These are phyloP conservation scores for Pampusana beccarii DNA, from an alignment of 2,113 vertebrate genomes.

Conservation along the genomic window DNA sequence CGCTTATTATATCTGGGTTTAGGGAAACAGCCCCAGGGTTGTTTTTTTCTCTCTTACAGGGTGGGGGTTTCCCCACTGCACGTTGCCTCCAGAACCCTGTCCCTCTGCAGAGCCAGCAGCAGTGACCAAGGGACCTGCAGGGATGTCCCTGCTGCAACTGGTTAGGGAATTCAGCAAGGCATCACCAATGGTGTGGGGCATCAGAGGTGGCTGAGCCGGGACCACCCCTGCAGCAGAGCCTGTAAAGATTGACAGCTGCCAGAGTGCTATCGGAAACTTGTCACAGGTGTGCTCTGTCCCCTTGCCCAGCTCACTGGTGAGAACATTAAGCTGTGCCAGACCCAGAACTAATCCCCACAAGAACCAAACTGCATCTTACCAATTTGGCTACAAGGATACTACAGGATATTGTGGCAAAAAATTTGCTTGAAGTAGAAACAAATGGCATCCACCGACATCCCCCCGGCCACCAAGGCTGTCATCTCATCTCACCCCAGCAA, in stretches of 20 bases:
- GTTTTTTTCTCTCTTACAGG: background rate
- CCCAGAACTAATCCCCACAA: background rate
- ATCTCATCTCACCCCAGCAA: background rate
- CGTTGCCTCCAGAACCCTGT: rapidly evolving
- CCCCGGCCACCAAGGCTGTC: rapidly evolving
- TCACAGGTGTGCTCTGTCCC: background rate
- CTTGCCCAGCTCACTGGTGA: background rate
- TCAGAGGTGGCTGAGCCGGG: background rate
- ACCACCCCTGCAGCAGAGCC: background rate
- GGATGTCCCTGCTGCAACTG: background rate
- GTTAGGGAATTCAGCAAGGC: background rate
- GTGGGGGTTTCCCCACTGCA: background rate
- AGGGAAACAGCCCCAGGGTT: background rate
- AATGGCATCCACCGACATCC: background rate
- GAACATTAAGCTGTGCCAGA: background rate
- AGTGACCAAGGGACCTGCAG: background rate
- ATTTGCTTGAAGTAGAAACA: background rate
- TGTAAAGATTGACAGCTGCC: background rate
- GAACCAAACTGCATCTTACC: background rate
- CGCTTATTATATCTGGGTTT: background rate
- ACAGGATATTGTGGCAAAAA: background rate
- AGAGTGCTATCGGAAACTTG: background rate
- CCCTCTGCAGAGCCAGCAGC: background rate
- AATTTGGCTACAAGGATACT: background rate
- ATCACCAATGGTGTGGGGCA: rapidly evolving